These are phyloP conservation scores for Drosophila antonietae DNA, from an alignment of 2,888 invertebrate species.

Conservation along the genomic window DNA sequence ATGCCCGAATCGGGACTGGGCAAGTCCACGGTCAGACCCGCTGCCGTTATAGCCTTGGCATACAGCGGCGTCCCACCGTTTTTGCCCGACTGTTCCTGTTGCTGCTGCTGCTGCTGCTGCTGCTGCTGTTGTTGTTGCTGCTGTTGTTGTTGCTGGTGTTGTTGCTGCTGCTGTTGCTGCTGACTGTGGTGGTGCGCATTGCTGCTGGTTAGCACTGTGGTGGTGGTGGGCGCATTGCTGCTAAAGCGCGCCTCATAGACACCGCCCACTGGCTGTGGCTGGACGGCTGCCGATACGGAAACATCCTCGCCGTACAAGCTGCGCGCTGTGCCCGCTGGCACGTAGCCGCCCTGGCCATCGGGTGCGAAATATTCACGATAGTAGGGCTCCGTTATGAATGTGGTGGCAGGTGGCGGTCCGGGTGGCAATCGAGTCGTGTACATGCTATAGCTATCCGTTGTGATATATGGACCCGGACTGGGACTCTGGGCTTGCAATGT, in stretches of 20 bases:
- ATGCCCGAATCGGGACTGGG: conserved; percentile 98
- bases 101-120: conserved; percentile 52
- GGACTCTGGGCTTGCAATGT: conserved; percentile 84
- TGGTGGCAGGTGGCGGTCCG: conserved; percentile 84
- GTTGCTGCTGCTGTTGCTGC: conserved; percentile 50
- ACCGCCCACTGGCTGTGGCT: conserved; percentile 72
- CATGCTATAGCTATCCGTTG: conserved; percentile 84
- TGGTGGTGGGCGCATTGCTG: conserved; percentile 71
- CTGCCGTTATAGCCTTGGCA: conserved; percentile 87
- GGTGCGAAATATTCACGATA: conserved; percentile 91
- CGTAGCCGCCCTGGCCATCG: conserved; percentile 85
- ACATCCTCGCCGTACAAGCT: conserved; percentile 83
- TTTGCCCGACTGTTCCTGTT: conserved; percentile 66
- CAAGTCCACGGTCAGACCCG: conserved; percentile 95
- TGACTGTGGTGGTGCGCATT: conserved; percentile 56
- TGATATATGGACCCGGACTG: conserved; percentile 84
- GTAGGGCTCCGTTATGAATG: conserved; percentile 90
- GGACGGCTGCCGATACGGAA: conserved; percentile 80
- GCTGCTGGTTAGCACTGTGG: conserved; percentile 73
- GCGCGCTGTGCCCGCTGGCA: conserved; percentile 81
- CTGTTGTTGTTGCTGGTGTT: conserved; percentile 55
- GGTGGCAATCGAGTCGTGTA: conserved; percentile 83
- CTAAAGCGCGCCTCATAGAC: conserved; percentile 84
- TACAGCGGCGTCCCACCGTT: conserved; percentile 83
- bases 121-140: conserved; percentile 61